phyloP scores from a whole-genome alignment of 2,797 vertebrate species.

The Protosalanx chinensis region DNA sequence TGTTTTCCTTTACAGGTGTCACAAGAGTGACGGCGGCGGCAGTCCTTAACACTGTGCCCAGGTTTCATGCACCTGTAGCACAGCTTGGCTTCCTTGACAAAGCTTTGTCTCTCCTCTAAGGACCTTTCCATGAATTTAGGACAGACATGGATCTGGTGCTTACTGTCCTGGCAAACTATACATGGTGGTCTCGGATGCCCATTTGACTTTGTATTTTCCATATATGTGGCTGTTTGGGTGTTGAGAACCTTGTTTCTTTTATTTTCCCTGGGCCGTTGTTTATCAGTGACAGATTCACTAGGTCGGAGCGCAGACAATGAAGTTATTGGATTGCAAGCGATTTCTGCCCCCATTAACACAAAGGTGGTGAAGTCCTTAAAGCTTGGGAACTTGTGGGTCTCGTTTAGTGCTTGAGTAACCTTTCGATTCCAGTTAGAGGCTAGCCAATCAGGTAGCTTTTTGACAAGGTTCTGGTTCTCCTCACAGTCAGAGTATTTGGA shows the following conservation, averaged over 20 bases:
- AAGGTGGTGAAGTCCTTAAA: slow-evolving; percentile 16
- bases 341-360: neutral
- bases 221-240: neutral
- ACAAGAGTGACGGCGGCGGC: neutral
- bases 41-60: neutral
- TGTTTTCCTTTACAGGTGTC: slow-evolving; percentile 5
- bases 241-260: neutral
- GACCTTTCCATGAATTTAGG: neutral
- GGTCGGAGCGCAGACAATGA: neutral
- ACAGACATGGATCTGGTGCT: neutral
- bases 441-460: slow-evolving; percentile 24
- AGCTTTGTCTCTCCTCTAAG: neutral
- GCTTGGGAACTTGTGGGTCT: slow-evolving; percentile 1
- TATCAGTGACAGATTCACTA: neutral
- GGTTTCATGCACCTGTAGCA: slow-evolving; percentile 1
- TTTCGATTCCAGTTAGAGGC: slow-evolving; percentile 18
- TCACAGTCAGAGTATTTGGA: slow-evolving; percentile 23
- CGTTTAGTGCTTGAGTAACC: slow-evolving; percentile 5
- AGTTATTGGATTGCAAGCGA: slow-evolving; percentile 6
- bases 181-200: neutral
- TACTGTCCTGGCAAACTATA: neutral
- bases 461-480: slow-evolving; percentile 27
- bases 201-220: neutral
- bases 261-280: neutral
- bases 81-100: neutral